Base-by-base conservation (phyloP, 2,888 invertebrate genomes). In the Leucoptera coffeella region DNA sequence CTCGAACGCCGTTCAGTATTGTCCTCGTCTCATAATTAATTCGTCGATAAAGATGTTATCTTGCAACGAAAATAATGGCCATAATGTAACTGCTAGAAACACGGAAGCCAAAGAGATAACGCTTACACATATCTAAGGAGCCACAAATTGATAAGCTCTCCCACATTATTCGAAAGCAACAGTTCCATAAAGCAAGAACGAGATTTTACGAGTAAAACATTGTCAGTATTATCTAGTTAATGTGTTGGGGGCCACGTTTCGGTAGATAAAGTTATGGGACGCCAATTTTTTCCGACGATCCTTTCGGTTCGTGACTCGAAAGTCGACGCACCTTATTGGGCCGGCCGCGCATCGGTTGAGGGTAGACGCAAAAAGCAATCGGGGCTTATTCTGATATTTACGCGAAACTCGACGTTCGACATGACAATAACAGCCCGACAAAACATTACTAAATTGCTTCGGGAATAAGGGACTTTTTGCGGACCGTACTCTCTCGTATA, bases 131-230 rank as follows among this genome's bases (percentile, higher is more conserved):
- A 62, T 62, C 54, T 62, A 53, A 42, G 48, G 47, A 43, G 49
- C 48, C 50, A 47, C 61, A 65, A 62, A 61, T 58, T 60, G 62
- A 62, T 61, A 64, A 60, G 56, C 56, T 51, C 60, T 62, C 57
- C 57, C 56, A 47, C 52, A 56, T 54, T 17, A 23, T 8, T 14
- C 11, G 12, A 17, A 25, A 25, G 17, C 6, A 25, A 19, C 10
- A 19, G 4, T n/a, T n/a, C 22, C 22, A 7, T 7, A 22, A 12
- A 12, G 14, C 6, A 8, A 14, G 14, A 14, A 7, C 24, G n/a
- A 20, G 10, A 26, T 20, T 26, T 20, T 26, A 26, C 20, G 19
- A 20, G 11, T 11, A 36, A 41, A 41, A 41, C 33, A 45, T 37
- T 35, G 39, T 42, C 38, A 35, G 32, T 31, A 38, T 44, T 48